Base-by-base conservation (phyloP, 2,888 invertebrate species). In the Clivina fossor region DNA sequence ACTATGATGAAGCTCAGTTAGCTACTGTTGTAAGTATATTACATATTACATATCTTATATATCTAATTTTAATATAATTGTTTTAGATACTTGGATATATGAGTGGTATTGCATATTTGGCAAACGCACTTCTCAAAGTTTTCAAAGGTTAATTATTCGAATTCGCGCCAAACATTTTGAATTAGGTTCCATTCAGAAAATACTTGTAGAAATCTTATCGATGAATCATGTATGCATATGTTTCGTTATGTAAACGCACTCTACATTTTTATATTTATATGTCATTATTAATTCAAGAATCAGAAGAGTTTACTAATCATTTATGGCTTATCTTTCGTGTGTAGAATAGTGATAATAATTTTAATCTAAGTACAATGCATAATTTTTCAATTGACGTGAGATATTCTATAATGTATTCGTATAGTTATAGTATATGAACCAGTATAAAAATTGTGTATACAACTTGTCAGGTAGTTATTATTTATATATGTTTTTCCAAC, bases 251-350 rank as follows among this genome's bases (percentile, higher is more conserved):
- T 30, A 40, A 49, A 49, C 49, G 40, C 49, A 40, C 20, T 30
- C 24, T 28, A 11, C 16, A 49, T 40, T 49, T 49, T 49, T 49
- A 30, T 49, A 49, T 49, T 49, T 44, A 53, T 43, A 53, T 53
- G 53, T 53, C 51, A 51, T 43, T 51, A 43, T 43, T 51, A 41
- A 51, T 53, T 53, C 53, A 53, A 53, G 53, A 53, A 33, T 43
- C 51, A 50, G 43, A 43, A 24, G 43, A 24, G 22, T 43, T 37
- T 53, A 53, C 24, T 44, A 53, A 44, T 53, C 53, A 53, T 46
- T 53, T 40, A 40, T 40, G 40, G 40, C 19, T 53, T 53, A 44
- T 37, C 19, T 13, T 44, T 35, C 28, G 40, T 53, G 44, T 44
- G 44, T 37, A 24, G 43, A 28, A 32, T 51, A 51, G 53, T 53